phyloP scores from a whole-genome alignment of 2,113 vertebrate species.

The Odobenus rosmarus region DNA sequence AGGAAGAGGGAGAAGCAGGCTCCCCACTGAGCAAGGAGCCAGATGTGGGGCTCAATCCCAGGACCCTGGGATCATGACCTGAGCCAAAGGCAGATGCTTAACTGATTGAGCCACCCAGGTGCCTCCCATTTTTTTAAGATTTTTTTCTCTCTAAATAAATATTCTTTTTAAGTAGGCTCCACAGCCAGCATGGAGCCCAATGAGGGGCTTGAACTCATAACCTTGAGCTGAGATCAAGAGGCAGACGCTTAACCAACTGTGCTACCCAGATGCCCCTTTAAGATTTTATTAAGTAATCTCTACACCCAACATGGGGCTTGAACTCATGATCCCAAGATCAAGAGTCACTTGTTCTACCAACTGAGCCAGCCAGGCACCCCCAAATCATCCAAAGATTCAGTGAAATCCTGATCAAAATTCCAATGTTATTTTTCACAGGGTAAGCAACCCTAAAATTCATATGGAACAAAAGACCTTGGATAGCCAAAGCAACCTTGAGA shows the following conservation, averaged over 20 bases:
- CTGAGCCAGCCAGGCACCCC: background rate
- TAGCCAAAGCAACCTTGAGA: background rate
- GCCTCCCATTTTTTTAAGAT: no score
- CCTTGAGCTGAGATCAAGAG: no score
- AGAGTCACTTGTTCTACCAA: background rate
- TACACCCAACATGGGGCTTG: background rate
- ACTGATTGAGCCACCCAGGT: no score
- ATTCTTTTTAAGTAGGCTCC: no score
- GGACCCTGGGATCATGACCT: no score
- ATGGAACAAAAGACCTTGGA: background rate
- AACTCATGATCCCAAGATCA: background rate
- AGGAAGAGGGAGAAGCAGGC: no score
- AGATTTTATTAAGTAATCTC: background rate
- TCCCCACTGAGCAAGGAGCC: no score
- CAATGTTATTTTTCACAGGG: background rate
- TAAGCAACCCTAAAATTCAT: background rate
- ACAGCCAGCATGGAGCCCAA: no score
- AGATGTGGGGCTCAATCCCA: no score
- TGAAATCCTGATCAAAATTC: background rate
- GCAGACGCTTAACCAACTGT: background rate
- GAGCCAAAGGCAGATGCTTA: no score
- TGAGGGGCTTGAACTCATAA: no score
- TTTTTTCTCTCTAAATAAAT: no score
- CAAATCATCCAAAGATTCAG: background rate
- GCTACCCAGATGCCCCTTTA: background rate